Conservation (phyloP, 2,113 vertebrate genomes). For the Cairina moschata region DNA sequence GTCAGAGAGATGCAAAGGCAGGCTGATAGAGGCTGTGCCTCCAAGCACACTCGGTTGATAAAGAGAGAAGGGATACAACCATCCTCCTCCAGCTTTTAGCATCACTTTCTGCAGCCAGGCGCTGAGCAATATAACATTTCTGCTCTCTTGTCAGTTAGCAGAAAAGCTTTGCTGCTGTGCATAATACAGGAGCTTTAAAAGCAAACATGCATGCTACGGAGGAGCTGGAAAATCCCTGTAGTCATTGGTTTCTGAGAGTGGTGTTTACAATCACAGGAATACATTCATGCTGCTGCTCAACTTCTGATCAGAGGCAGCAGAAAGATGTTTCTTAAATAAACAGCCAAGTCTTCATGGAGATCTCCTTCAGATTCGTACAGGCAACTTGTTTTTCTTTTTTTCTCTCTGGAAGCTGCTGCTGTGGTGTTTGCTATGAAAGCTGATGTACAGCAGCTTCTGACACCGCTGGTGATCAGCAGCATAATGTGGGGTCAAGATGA, state of each 20-base stretch:
- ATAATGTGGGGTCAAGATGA: not conserved
- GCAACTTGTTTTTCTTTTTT: not conserved
- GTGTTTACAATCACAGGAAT: not conserved
- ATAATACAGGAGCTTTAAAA: constrained; percentile 37
- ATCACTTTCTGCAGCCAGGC: not conserved
- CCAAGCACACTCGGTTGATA: not conserved
- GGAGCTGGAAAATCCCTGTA: constrained; percentile 42
- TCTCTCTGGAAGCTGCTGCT: not conserved
- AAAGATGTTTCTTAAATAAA: not conserved
- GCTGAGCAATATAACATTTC: not conserved
- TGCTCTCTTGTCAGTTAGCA: not conserved
- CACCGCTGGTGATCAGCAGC: not conserved
- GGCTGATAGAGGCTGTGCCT: not conserved
- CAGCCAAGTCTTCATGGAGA: not conserved
- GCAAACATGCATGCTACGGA: not conserved
- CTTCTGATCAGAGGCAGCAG: not conserved
- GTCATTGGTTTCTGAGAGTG: not conserved
- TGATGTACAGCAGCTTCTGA: not conserved
- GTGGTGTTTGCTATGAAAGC: not conserved
- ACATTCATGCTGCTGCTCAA: not conserved
- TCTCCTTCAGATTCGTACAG: not conserved
- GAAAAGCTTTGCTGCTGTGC: constrained; percentile 1
- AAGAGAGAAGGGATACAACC: not conserved
- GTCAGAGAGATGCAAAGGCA: not conserved
- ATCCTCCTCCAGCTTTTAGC: not conserved